phyloP scores from a whole-genome alignment of 1,140 invertebrate genomes.

The Lethrus apterus region DNA sequence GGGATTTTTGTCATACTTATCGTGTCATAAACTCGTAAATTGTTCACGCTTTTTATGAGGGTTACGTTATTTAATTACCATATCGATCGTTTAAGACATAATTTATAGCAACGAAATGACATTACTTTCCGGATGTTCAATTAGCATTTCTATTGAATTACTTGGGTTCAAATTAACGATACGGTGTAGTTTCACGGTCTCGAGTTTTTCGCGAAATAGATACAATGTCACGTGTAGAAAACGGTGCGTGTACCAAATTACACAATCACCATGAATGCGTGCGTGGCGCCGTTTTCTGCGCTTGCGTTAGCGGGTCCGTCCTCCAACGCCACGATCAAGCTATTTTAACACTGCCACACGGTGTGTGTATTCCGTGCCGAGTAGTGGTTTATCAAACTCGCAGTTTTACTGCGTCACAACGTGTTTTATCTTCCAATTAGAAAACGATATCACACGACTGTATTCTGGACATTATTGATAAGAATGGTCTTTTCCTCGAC shows the following conservation, averaged over 20 bases:
- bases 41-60: too few relatives aligned
- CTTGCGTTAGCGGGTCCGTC: constrained; percentile 32
- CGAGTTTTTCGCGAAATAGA: constrained; percentile 3
- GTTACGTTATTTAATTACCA: too few relatives aligned
- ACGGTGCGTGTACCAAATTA: constrained; percentile 29
- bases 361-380: constrained; percentile 16
- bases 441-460: constrained; percentile 4
- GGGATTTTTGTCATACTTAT: too few relatives aligned
- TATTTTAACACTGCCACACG: constrained; percentile 15
- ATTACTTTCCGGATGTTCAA: too few relatives aligned
- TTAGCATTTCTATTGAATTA: too few relatives aligned
- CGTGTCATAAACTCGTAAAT: too few relatives aligned
- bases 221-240: constrained; percentile 23
- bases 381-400: background rate
- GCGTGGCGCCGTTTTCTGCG: constrained; percentile 31
- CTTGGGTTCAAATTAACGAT: too few relatives aligned
- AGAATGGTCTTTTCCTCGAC: constrained; percentile 4
- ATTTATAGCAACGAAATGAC: too few relatives aligned
- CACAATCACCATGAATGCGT: constrained; percentile 30
- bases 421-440: constrained; percentile 7
- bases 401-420: constrained; percentile 16
- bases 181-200: too few relatives aligned
- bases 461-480: constrained; percentile 3
- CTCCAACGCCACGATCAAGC: constrained; percentile 24
- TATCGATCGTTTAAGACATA: too few relatives aligned